Conservation (phyloP, 2,888 invertebrate species). For the Clostera curtula region DNA sequence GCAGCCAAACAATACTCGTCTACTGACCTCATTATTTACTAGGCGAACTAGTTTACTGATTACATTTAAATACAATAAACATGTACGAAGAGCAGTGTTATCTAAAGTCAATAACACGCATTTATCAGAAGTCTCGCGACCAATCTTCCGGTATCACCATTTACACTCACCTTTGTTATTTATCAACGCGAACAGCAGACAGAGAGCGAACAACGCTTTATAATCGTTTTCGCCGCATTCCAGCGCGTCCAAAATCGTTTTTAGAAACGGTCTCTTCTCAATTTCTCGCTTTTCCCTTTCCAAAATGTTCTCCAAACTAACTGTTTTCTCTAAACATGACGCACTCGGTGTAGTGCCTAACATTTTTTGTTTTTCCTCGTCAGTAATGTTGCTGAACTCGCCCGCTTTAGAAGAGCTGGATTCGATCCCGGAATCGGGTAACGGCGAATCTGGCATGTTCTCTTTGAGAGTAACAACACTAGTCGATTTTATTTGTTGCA, state of each 20-base stretch:
- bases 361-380: constrained; percentile 92
- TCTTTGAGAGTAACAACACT: constrained; percentile 28
- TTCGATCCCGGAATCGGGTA: constrained; percentile 63
- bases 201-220: constrained; percentile 90
- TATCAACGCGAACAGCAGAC: constrained; percentile 93
- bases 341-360: constrained; percentile 34
- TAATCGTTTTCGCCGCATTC: constrained; percentile 96
- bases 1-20: too few species aligned
- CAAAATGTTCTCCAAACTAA: constrained; percentile 42
- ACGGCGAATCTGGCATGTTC: constrained; percentile 68
- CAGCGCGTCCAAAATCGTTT: constrained; percentile 90
- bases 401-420: constrained; percentile 53
- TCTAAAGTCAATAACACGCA: constrained; percentile 9
- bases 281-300: constrained; percentile 60
- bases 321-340: constrained; percentile 31
- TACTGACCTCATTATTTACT: too few species aligned
- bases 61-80: constrained; percentile 1
- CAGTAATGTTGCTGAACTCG: constrained; percentile 87
- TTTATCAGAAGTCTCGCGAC: constrained; percentile 5
- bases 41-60: not conserved
- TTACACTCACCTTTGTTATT: constrained; percentile 89
- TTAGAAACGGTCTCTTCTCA: constrained; percentile 86
- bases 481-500: constrained; percentile 37
- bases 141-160: constrained; percentile 5
- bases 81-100: constrained; percentile 6